Conservation (phyloP, 2,113 vertebrate species). For the Brachypodius melanocephalos region DNA sequence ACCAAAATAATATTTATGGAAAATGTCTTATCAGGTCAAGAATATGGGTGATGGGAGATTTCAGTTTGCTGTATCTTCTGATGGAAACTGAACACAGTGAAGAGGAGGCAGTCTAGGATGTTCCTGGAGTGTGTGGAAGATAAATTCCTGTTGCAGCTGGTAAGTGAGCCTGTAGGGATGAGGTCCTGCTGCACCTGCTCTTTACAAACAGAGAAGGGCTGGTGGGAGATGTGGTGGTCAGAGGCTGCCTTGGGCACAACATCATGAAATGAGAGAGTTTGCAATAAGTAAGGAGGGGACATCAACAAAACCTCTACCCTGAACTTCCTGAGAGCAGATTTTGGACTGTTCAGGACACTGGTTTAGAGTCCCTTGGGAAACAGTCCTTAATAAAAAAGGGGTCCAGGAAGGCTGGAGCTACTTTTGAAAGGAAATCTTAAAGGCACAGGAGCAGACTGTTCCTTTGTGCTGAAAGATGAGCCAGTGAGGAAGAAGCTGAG, state of each 20-base stretch:
- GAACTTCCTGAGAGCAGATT: neutral
- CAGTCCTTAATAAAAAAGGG: neutral
- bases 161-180: neutral
- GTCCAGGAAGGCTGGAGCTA: neutral
- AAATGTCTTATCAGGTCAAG: neutral
- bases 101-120: neutral
- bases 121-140: neutral
- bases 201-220: neutral
- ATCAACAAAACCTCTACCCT: neutral
- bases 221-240: neutral
- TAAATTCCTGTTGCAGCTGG: neutral
- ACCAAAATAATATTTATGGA: neutral
- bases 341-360: neutral
- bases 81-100: neutral
- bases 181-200: neutral
- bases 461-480: neutral
- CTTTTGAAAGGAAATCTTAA: neutral
- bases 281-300: neutral
- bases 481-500: neutral
- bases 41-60: neutral
- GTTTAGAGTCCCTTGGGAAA: neutral
- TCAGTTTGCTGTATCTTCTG: neutral
- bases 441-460: neutral
- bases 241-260: accelerated
- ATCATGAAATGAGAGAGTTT: neutral